phyloP scores from a whole-genome alignment of 2,888 invertebrate species.

The Latheticus oryzae region DNA sequence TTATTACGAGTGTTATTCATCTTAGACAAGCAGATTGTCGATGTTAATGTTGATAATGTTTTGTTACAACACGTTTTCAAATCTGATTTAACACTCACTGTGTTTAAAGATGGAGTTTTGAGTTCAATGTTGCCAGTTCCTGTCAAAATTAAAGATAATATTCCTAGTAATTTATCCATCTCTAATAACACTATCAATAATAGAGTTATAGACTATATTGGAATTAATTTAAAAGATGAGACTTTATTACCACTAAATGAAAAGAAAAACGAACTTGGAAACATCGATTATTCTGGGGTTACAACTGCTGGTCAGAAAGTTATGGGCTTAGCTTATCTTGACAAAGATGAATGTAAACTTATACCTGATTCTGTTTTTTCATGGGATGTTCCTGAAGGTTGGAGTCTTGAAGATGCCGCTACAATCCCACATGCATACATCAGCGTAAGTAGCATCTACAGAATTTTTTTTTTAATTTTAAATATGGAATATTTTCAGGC shows the following conservation, averaged over 20 bases:
- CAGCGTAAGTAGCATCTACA: slow-evolving; percentile 63
- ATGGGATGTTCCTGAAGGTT: slow-evolving; percentile 79
- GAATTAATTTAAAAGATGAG: slow-evolving; percentile 47
- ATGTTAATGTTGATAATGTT: slow-evolving; percentile 72
- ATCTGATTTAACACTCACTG: slow-evolving; percentile 82
- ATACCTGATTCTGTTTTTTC: slow-evolving; percentile 63
- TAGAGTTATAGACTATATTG: slow-evolving; percentile 56
- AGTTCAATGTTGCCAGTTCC: slow-evolving; percentile 56
- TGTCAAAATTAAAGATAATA: slow-evolving; percentile 54
- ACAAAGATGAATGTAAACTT: slow-evolving; percentile 57
- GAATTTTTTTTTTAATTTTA: slow-evolving; percentile 4
- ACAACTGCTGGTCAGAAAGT: slow-evolving; percentile 69
- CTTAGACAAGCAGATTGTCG: slow-evolving; percentile 71
- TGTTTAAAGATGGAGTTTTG: slow-evolving; percentile 71
- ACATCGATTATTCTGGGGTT: slow-evolving; percentile 60
- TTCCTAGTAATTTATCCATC: slow-evolving; percentile 43
- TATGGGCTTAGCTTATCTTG: slow-evolving; percentile 74
- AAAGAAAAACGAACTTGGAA: slow-evolving; percentile 57
- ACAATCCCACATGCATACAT: slow-evolving; percentile 85
- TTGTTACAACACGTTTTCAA: slow-evolving; percentile 75
- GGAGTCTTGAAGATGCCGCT: slow-evolving; percentile 81
- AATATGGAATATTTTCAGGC: slow-evolving; percentile 59
- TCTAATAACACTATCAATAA: slow-evolving; percentile 50
- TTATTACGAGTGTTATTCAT: slow-evolving; percentile 68
- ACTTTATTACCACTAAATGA: slow-evolving; percentile 12